Percentiles rank a stretch among this genome's conserved stretches.
Evolutionary conservation across 2,797 vertebrate species (phyloP).

Genomic region (Ciconia nigra): DNA sequence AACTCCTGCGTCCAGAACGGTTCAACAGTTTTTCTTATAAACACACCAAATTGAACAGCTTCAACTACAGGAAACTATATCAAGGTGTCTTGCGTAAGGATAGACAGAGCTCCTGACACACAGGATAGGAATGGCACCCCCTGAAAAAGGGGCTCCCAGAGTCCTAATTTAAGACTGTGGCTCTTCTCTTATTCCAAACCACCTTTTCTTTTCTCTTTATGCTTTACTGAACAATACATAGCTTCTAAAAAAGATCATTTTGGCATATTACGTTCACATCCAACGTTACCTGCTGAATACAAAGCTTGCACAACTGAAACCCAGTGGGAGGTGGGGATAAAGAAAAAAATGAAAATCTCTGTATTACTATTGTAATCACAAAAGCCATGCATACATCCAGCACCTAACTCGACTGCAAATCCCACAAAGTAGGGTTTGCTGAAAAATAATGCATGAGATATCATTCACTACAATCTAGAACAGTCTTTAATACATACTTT

Average conservation of each 20-base stretch:
- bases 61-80: neutral
- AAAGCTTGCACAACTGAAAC: fast-evolving
- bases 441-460: neutral
- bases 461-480: neutral
- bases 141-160: neutral
- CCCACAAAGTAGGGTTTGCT: neutral
- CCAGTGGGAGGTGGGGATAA: neutral
- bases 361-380: neutral
- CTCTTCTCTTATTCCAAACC: neutral
- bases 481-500: neutral
- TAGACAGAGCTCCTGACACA: neutral
- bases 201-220: neutral
- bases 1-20: neutral
- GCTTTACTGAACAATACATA: neutral
- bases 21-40: neutral
- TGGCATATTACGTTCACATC: neutral
- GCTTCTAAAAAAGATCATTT: neutral
- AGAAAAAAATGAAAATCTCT: neutral
- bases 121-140: neutral
- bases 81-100: neutral
- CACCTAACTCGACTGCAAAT: neutral
- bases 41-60: neutral
- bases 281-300: neutral
- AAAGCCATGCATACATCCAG: neutral
- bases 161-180: neutral